phyloP scores from a whole-genome alignment of 2,888 invertebrate genomes.

The Omphaloscelis lunosa region DNA sequence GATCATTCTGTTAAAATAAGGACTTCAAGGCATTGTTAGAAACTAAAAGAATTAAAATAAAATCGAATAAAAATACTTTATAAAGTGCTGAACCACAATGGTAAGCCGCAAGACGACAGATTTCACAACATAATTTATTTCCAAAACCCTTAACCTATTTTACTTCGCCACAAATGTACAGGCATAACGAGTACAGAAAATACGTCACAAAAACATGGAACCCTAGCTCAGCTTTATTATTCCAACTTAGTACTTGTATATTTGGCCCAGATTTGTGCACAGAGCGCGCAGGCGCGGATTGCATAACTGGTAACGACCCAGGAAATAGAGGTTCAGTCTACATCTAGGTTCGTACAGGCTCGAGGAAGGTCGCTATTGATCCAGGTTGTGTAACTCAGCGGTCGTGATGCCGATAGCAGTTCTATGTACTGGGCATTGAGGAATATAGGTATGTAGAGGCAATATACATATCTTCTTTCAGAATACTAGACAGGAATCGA shows the following conservation, averaged over 20 bases:
- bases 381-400: slow-evolving; percentile 60
- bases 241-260: slow-evolving; percentile 52
- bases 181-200: not conserved
- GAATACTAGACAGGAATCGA: not conserved
- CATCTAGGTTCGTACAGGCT: slow-evolving; percentile 61
- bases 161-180: not conserved
- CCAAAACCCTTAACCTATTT: no score
- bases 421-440: slow-evolving; percentile 4
- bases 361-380: slow-evolving; percentile 59
- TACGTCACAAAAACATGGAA: not conserved
- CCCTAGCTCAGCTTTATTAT: slow-evolving; percentile 2
- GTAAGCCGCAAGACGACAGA: not conserved
- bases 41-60: not conserved
- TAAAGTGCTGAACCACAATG: not conserved
- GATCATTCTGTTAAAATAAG: slow-evolving; percentile 11
- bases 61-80: not conserved
- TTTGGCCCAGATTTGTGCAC: slow-evolving; percentile 51
- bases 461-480: not conserved
- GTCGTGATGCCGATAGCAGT: slow-evolving; percentile 17
- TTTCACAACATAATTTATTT: not conserved
- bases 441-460: not conserved
- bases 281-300: slow-evolving; percentile 64
- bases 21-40: not conserved
- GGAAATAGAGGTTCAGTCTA: slow-evolving; percentile 58
- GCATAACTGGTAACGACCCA: slow-evolving; percentile 65